These are phyloP conservation scores for Actinopyga echinites DNA, from an alignment of 53 echinoderm and acorn worm species.

Conservation along the genomic window DNA sequence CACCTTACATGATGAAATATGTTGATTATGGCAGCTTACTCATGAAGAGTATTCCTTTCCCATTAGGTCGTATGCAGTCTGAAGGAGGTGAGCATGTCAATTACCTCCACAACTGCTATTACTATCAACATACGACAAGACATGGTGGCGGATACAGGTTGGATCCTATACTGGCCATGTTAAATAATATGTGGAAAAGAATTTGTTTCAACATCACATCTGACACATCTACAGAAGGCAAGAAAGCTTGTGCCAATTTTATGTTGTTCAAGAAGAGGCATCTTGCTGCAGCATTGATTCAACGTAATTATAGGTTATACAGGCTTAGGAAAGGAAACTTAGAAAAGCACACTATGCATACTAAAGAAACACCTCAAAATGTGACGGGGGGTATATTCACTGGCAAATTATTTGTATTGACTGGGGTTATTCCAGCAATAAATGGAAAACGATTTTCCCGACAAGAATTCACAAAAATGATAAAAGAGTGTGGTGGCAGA, in stretches of 20 bases:
- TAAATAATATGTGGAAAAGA: constrained; percentile 25
- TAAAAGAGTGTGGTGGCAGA: not conserved
- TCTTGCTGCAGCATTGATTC: not conserved
- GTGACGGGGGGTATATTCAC: not conserved
- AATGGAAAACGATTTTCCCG: not conserved
- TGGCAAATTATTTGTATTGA: not conserved
- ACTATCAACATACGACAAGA: constrained; percentile 67
- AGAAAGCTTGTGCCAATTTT: not conserved
- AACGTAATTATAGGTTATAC: not conserved
- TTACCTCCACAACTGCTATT: constrained; percentile 58
- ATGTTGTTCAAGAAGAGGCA: not conserved
- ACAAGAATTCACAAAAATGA: not conserved
- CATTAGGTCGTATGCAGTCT: constrained; percentile 53
- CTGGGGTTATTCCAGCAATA: not conserved
- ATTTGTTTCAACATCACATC: not conserved
- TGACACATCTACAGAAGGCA: not conserved
- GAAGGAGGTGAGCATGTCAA: constrained; percentile 74
- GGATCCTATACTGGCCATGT: constrained; percentile 29
- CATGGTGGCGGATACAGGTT: constrained; percentile 65
- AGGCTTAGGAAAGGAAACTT: not conserved
- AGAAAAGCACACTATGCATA: too few relatives aligned
- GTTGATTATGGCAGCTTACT: constrained; percentile 54
- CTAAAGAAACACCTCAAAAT: not conserved
- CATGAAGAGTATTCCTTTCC: constrained; percentile 42
- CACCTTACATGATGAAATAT: constrained; percentile 69